Evolutionary conservation across 2,888 invertebrate genomes (phyloP).

Genomic region (Drosophila putrida): DNA sequence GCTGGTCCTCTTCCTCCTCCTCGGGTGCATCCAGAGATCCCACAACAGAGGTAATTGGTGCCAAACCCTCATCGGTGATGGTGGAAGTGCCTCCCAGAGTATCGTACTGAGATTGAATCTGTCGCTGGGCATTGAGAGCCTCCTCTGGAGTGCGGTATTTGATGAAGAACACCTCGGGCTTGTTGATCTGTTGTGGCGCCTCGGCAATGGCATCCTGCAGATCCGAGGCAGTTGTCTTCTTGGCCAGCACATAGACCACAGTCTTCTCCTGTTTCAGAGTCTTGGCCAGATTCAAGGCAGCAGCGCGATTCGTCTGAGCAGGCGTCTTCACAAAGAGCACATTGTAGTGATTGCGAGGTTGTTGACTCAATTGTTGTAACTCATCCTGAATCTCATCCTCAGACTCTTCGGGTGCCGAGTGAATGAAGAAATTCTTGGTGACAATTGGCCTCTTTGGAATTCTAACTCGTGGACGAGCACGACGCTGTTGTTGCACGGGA

Average conservation of each 20-base stretch:
- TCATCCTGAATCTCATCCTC: slow-evolving; percentile 83
- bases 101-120: slow-evolving; percentile 85
- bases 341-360: slow-evolving; percentile 84
- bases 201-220: slow-evolving; percentile 83
- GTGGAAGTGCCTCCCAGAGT: slow-evolving; percentile 83
- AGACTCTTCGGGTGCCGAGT: slow-evolving; percentile 84
- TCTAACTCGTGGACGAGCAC: slow-evolving; percentile 74
- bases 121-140: slow-evolving; percentile 83
- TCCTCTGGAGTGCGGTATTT: slow-evolving; percentile 85
- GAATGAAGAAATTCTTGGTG: slow-evolving; percentile 85
- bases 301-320: slow-evolving; percentile 79
- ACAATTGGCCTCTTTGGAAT: slow-evolving; percentile 82
- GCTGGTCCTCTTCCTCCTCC: slow-evolving; percentile 71
- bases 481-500: slow-evolving; percentile 68
- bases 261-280: slow-evolving; percentile 84
- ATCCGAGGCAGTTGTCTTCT: slow-evolving; percentile 83
- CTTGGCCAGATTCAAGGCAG: slow-evolving; percentile 82
- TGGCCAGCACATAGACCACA: slow-evolving; percentile 84
- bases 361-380: slow-evolving; percentile 75
- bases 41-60: slow-evolving; percentile 83
- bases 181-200: slow-evolving; percentile 81
- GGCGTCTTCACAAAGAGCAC: slow-evolving; percentile 85
- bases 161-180: slow-evolving; percentile 85
- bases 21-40: slow-evolving; percentile 81
- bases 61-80: slow-evolving; percentile 84